These are phyloP conservation scores for Tenebrio molitor DNA, from an alignment of 1,140 invertebrate species.

Conservation along the genomic window DNA sequence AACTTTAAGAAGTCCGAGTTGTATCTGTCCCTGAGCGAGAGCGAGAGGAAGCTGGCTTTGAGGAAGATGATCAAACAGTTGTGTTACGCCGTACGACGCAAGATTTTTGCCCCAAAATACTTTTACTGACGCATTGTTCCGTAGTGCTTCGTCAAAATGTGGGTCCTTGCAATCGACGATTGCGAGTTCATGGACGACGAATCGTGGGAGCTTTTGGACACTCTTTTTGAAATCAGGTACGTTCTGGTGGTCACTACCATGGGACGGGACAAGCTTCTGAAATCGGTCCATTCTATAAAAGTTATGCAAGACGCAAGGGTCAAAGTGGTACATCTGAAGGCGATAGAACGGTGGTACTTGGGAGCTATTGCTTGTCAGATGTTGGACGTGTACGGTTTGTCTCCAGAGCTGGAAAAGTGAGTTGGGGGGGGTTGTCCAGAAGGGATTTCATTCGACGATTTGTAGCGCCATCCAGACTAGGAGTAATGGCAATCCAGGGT, in stretches of 20 bases:
- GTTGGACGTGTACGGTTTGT: slow-evolving; percentile 72
- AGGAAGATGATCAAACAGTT: slow-evolving; percentile 61
- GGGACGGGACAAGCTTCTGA: no score
- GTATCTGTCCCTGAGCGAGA: slow-evolving; percentile 60
- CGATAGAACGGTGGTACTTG: slow-evolving; percentile 71
- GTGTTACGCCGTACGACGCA: slow-evolving; percentile 35
- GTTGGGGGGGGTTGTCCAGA: no score
- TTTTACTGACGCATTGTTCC: no score
- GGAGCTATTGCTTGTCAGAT: slow-evolving; percentile 74
- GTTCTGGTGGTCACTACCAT: slow-evolving; percentile 56
- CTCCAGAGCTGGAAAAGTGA: slow-evolving; percentile 75
- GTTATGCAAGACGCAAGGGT: slow-evolving; percentile 58
- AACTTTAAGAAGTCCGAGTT: slow-evolving; percentile 66
- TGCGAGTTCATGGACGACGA: slow-evolving; percentile 70
- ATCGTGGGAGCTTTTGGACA: slow-evolving; percentile 68
- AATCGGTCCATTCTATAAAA: slow-evolving; percentile 45
- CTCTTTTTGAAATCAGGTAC: slow-evolving; percentile 64
- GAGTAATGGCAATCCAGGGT: slow-evolving; percentile 74
- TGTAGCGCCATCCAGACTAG: slow-evolving; percentile 71
- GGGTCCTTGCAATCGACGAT: slow-evolving; percentile 70
- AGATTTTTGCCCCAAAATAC: no score
- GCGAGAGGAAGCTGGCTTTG: slow-evolving; percentile 62
- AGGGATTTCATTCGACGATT: neutral
- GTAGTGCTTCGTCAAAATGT: slow-evolving; percentile 63
- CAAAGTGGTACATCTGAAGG: slow-evolving; percentile 58